Percentiles rank a stretch among this genome's conserved stretches.
phyloP scores from a whole-genome alignment of 2,888 invertebrate genomes.

The Diploptera punctata region DNA sequence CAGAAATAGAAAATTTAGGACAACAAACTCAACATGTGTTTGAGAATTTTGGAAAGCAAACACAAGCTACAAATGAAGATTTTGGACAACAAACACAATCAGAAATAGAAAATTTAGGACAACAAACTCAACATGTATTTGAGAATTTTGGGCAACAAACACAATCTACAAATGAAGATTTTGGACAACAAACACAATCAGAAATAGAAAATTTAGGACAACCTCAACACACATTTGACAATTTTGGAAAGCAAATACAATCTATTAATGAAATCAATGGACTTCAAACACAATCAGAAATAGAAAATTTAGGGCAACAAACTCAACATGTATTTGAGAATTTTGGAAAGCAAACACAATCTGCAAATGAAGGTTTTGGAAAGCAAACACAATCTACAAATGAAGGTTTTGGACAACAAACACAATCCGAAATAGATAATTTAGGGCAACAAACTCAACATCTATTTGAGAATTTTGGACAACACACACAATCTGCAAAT shows the following conservation, averaged over 20 bases:
- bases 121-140: no score
- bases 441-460: constrained; percentile 38
- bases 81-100: no score
- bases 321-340: no score
- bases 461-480: constrained; percentile 42
- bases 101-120: constrained; percentile 44
- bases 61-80: no score
- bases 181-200: not conserved
- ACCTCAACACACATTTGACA: not conserved
- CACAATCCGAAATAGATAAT: constrained; percentile 7
- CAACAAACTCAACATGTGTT: constrained; percentile 43
- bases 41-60: constrained; percentile 24
- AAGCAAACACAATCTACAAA: no score
- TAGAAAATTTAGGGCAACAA: no score
- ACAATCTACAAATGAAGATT: not conserved
- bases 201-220: not conserved
- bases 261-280: no score
- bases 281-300: no score
- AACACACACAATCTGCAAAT: no score
- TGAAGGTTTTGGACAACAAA: not conserved
- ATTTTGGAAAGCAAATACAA: not conserved
- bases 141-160: no score
- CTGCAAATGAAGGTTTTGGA: no score
- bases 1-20: constrained; percentile 27
- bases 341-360: not conserved